Evolutionary conservation across 2,113 vertebrate genomes (phyloP), one percentile per base, ranked within the genome.

Genomic region (Silurus asotus): DNA sequence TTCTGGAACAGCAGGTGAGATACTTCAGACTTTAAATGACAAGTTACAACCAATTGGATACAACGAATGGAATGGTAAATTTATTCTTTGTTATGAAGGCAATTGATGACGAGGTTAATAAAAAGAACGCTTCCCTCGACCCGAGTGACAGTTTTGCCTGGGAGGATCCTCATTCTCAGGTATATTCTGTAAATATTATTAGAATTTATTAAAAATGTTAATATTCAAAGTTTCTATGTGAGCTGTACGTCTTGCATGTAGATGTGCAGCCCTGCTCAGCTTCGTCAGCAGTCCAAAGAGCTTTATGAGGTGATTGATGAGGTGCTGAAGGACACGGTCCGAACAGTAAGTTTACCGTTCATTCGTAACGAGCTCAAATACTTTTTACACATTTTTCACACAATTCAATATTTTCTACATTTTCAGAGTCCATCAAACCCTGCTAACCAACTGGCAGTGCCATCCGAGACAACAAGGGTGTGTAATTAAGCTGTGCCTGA

Each of bases 1-100:
- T 99, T 86, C 91, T 96, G 96, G 98, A 99, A 91, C 98, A 99
- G 94, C 97, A 99, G 97, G 98, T 99, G 91, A 97, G 96, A 94
- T 84, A 19, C 70, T 13, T 77, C 19, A 51, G 70, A 51, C 23
- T 76, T 5, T 75, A 14, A 82, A 67, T 78, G n/a, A 51, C 28
- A 45, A 56, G 23, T 69, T 37, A 37, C 37, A 37, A 37, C 37
- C 37, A 37, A 37, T 37, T 37, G 37, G 2, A 37, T 37, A 37
- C 37, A 37, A 37, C 37, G 3, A 37, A 37, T 37, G 37, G 3
- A 37, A 37, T 37, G 37, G 37, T 37, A 37, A 2, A 37, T 83
- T 59, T 58, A 59, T 58, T 69, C 28, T 83, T 82, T 58, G n/a
- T 87, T 77, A 17, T 74, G 74, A 89, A 96, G 95, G 92, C 79